Conservation (phyloP, 2,113 vertebrate species). For the Ivindomyrus marchei region DNA sequence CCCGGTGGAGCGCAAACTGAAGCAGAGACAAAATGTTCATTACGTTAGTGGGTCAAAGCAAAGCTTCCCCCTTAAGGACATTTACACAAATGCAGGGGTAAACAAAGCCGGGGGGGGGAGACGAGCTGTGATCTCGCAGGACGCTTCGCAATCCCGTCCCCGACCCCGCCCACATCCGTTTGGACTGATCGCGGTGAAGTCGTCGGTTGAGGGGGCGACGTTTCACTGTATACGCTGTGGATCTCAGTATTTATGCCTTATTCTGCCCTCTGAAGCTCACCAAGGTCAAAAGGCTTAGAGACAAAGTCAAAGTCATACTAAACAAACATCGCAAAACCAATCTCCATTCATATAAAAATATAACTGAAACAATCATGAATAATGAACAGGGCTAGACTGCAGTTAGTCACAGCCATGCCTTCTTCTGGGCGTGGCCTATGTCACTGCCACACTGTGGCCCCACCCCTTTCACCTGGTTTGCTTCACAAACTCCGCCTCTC, state of each 20-base stretch:
- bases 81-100: background rate
- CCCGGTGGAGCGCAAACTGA: background rate
- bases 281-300: background rate
- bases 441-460: background rate
- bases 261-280: background rate
- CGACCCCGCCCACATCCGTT: background rate
- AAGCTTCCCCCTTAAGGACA: background rate
- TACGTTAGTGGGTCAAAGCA: conserved; percentile 10
- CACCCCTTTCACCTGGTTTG: background rate
- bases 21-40: background rate
- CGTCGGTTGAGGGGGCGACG: background rate
- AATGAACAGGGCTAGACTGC: background rate
- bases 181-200: background rate
- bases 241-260: background rate
- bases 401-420: background rate
- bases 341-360: background rate
- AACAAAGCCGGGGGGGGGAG: background rate
- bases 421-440: background rate
- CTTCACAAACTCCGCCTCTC: background rate
- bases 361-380: background rate
- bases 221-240: background rate
- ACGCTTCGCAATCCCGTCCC: background rate
- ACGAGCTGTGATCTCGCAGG: background rate
- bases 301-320: background rate
- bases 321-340: background rate